Percentiles rank a stretch among this genome's conserved stretches.
Conservation (phyloP, 2,113 vertebrate species). For the Cinclus cinclus region DNA sequence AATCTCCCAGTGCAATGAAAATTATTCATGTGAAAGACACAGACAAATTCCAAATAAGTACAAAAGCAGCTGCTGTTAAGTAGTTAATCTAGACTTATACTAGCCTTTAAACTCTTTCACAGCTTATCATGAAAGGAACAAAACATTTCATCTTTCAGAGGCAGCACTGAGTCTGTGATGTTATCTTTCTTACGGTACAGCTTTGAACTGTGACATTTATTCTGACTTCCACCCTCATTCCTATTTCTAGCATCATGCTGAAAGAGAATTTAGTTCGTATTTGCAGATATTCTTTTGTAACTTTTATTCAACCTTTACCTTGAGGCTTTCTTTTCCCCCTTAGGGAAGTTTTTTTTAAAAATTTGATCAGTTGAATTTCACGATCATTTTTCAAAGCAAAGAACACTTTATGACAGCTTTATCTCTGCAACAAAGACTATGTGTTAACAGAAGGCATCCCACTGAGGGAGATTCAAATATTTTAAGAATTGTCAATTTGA, state of each 20-base stretch:
- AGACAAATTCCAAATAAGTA: not conserved
- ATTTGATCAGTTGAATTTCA: slow-evolving; percentile 55
- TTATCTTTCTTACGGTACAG: slow-evolving; percentile 12
- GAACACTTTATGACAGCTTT: slow-evolving; percentile 28
- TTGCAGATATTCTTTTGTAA: slow-evolving; percentile 68
- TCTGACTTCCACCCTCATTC: slow-evolving; percentile 47
- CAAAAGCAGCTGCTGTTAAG: not conserved
- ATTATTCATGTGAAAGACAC: not conserved
- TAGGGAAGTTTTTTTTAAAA: slow-evolving; percentile 17
- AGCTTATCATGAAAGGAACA: not conserved
- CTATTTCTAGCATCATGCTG: slow-evolving; percentile 20
- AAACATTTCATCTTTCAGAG: slow-evolving; percentile 47
- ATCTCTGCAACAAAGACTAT: not conserved
- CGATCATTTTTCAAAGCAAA: slow-evolving; percentile 40
- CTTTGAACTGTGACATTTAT: slow-evolving; percentile 74
- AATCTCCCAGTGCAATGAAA: not conserved
- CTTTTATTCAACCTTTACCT: slow-evolving; percentile 47
- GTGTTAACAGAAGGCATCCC: not conserved
- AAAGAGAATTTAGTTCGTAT: slow-evolving; percentile 64
- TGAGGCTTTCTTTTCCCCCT: slow-evolving; percentile 46
- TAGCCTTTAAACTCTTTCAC: slow-evolving; percentile 8
- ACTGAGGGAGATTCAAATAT: not conserved
- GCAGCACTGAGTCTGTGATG: slow-evolving; percentile 21
- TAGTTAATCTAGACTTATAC: not conserved
- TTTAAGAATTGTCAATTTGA: not conserved